phyloP scores from a whole-genome alignment of 2,888 invertebrate genomes.

The Drosophila neotestacea region DNA sequence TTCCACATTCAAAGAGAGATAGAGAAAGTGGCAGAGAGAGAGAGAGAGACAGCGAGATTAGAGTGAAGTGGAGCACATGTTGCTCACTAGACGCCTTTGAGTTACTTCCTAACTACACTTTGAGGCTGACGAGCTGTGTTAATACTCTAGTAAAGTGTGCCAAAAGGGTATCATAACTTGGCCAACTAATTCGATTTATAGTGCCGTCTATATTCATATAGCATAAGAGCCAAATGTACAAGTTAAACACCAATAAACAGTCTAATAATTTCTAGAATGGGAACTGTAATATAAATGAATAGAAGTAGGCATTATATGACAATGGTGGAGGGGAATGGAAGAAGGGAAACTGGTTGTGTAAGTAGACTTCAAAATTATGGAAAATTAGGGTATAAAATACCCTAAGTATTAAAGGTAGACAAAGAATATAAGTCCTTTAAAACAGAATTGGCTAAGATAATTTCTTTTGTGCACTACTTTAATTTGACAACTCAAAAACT shows the following conservation, averaged over 20 bases:
- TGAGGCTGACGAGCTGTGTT: not conserved
- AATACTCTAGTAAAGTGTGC: conserved; percentile 19
- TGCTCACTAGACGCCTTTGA: conserved; percentile 37
- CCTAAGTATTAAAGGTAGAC: too few species aligned
- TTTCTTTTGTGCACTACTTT: too few species aligned
- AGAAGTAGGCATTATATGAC: not conserved
- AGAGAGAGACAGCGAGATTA: not conserved
- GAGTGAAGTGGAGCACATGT: conserved; percentile 25
- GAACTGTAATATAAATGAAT: not conserved
- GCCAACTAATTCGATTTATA: conserved; percentile 22
- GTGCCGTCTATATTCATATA: conserved; percentile 13
- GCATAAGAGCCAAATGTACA: not conserved
- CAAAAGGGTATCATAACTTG: conserved; percentile 26
- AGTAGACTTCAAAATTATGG: too few species aligned
- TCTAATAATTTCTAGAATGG: not conserved
- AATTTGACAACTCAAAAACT: not conserved
- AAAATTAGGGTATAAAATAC: too few species aligned
- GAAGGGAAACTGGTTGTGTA: not conserved
- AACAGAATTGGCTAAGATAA: too few species aligned
- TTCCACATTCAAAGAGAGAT: conserved; percentile 12
- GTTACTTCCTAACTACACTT: conserved; percentile 23
- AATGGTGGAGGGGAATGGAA: not conserved
- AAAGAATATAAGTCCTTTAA: too few species aligned
- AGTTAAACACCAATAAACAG: conserved; percentile 11
- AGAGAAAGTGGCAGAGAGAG: not conserved